phyloP scores from a whole-genome alignment of 2,888 invertebrate species.

The Heteromyza rotundicornis region DNA sequence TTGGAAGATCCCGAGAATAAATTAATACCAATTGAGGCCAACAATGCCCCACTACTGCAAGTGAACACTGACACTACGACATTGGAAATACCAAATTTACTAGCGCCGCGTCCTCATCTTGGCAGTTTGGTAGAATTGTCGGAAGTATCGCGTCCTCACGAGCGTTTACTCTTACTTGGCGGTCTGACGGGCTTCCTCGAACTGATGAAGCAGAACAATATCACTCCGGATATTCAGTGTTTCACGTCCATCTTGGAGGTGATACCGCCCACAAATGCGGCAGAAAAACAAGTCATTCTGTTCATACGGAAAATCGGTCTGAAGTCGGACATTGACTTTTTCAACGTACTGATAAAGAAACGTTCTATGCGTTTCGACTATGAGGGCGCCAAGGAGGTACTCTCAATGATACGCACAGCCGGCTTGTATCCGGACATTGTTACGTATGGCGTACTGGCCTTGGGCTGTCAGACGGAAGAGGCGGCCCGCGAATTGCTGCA shows the following conservation, averaged over 20 bases:
- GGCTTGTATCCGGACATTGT: slow-evolving; percentile 73
- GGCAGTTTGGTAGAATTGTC: slow-evolving; percentile 68
- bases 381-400: slow-evolving; percentile 71
- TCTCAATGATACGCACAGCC: slow-evolving; percentile 66
- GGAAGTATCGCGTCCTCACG: slow-evolving; percentile 68
- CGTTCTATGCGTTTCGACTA: slow-evolving; percentile 75
- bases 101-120: slow-evolving; percentile 68
- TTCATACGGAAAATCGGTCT: slow-evolving; percentile 68
- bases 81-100: slow-evolving; percentile 69
- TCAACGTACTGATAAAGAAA: slow-evolving; percentile 84
- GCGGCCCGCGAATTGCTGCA: slow-evolving; percentile 71
- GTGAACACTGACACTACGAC: slow-evolving; percentile 6
- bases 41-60: slow-evolving; percentile 8
- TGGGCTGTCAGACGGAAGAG: slow-evolving; percentile 73
- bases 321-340: slow-evolving; percentile 80
- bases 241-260: slow-evolving; percentile 78
- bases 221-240: slow-evolving; percentile 79
- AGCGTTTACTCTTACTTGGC: slow-evolving; percentile 76
- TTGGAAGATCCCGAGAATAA: not conserved
- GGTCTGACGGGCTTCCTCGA: slow-evolving; percentile 78
- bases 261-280: slow-evolving; percentile 70
- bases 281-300: slow-evolving; percentile 73
- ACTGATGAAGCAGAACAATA: slow-evolving; percentile 72
- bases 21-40: too few relatives aligned
- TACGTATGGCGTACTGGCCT: slow-evolving; percentile 85